A percentile compares a stretch with the other conserved stretches of the same genome.
Evolutionary conservation across 2,797 vertebrate genomes (phyloP).

Genomic region (Esox lucius): DNA sequence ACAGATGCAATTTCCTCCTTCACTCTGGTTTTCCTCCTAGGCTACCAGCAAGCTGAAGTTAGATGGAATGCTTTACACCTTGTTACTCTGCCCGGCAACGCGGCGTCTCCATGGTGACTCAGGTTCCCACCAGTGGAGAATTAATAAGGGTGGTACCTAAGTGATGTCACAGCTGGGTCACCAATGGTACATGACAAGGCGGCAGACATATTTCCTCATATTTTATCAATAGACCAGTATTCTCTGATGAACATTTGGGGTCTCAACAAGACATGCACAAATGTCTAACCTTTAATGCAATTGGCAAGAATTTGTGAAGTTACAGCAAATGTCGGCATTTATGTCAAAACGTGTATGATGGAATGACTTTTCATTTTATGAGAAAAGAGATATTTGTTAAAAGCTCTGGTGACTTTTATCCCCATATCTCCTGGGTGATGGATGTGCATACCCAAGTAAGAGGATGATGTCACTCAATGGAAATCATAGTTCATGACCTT

Average conservation of each 20-base stretch:
- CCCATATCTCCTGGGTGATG: background rate
- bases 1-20: background rate
- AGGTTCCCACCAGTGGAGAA: background rate
- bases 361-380: background rate
- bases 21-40: background rate
- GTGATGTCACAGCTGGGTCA: background rate
- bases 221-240: too few relatives aligned
- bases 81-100: conserved; percentile 6
- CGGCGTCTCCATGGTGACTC: background rate
- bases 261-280: background rate
- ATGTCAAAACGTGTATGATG: background rate
- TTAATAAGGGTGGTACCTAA: background rate
- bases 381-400: background rate
- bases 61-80: background rate
- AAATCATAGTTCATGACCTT: conserved; percentile 28
- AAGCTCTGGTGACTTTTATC: background rate
- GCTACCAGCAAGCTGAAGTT: background rate
- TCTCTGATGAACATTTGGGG: background rate
- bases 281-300: background rate
- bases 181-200: background rate
- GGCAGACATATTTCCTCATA: background rate
- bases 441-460: conserved; percentile 28
- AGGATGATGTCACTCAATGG: conserved; percentile 49
- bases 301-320: background rate
- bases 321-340: background rate